Conservation (phyloP, 2,797 vertebrate genomes). For the Eleutherodactylus coqui region DNA sequence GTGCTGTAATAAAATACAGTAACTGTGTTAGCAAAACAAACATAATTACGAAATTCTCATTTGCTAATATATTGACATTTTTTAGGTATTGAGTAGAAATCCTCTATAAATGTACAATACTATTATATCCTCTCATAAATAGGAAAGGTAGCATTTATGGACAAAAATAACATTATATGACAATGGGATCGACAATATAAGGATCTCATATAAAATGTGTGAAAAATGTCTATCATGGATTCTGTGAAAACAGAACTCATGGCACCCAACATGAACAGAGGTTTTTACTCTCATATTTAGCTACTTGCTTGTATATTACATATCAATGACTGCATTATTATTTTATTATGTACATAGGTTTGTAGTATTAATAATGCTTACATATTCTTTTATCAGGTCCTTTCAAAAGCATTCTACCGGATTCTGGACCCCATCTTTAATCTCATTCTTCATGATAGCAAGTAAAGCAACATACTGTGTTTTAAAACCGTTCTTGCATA, state of each 20-base stretch:
- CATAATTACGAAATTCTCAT: no score
- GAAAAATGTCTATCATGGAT: background rate
- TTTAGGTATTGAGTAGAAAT: no score
- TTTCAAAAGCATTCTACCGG: constrained; percentile 62
- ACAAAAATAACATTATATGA: no score
- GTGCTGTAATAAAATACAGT: no score
- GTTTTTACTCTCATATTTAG: background rate
- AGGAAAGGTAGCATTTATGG: no score
- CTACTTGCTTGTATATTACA: background rate
- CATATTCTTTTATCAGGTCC: constrained; percentile 50
- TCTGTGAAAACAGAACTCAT: background rate
- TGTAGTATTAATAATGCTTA: background rate
- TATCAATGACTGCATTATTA: background rate
- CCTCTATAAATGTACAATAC: no score
- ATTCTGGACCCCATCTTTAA: constrained; percentile 63
- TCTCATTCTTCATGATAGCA: constrained; percentile 55
- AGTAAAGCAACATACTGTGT: constrained; percentile 40
- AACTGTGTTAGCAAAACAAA: no score
- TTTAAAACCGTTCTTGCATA: background rate
- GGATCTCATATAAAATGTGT: background rate
- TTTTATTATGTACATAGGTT: background rate
- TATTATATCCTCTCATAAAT: no score
- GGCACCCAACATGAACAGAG: background rate
- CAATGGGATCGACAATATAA: no score
- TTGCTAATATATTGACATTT: no score